Evolutionary conservation across 2,888 invertebrate species (phyloP).

Genomic region (Trichacis sp.): DNA sequence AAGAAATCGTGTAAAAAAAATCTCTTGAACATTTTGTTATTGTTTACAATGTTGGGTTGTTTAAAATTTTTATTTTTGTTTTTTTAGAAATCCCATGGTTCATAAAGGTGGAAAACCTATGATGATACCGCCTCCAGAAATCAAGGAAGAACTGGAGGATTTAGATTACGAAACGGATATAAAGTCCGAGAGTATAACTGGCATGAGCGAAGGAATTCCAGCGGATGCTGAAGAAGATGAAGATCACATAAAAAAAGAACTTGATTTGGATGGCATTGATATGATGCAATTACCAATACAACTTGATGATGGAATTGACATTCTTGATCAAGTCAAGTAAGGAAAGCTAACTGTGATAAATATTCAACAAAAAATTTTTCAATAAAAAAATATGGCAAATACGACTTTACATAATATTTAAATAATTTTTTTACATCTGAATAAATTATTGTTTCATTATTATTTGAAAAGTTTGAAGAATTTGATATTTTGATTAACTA

Average conservation of each 20-base stretch:
- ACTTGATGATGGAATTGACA: conserved; percentile 75
- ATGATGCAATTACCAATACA: conserved; percentile 85
- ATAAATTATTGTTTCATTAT: too few relatives aligned
- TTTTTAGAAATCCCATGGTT: conserved; percentile 51
- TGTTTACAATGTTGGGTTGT: not conserved
- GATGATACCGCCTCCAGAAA: conserved; percentile 51
- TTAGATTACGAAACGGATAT: conserved; percentile 59
- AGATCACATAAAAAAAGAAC: conserved; percentile 59
- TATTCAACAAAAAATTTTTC: too few relatives aligned
- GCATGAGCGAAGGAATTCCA: conserved; percentile 48
- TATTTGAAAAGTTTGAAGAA: too few relatives aligned
- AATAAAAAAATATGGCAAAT: too few relatives aligned
- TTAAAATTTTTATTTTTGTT: not conserved
- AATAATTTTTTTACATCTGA: too few relatives aligned
- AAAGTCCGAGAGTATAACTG: conserved; percentile 50
- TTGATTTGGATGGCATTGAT: conserved; percentile 75
- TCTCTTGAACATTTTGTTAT: conserved; percentile 3
- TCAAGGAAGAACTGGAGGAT: conserved; percentile 64
- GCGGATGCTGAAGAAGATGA: conserved; percentile 59
- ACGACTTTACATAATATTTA: too few relatives aligned
- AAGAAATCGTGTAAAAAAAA: too few relatives aligned
- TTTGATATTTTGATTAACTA: too few relatives aligned
- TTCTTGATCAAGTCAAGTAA: conserved; percentile 71
- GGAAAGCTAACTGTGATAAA: too few relatives aligned
- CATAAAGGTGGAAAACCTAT: conserved; percentile 49